Evolutionary conservation across 2,113 vertebrate genomes (phyloP).

Genomic region (Recurvirostra avosetta): DNA sequence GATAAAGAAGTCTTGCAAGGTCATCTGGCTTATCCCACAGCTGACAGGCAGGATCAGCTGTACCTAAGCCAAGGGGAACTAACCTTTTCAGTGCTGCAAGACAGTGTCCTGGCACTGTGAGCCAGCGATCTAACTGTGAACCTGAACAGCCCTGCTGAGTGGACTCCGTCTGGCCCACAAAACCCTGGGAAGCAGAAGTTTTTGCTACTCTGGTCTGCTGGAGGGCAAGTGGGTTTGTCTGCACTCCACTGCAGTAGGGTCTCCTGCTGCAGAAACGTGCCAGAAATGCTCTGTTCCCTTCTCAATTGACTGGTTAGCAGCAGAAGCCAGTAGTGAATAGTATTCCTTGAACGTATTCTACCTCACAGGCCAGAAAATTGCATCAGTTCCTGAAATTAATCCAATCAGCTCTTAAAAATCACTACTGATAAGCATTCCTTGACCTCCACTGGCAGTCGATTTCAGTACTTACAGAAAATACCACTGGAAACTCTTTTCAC

Average conservation of each 20-base stretch:
- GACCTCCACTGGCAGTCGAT: not conserved
- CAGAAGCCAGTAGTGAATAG: not conserved
- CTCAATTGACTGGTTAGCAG: not conserved
- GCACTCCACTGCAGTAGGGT: not conserved
- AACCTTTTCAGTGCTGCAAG: not conserved
- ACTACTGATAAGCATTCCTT: not conserved
- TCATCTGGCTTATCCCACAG: not conserved
- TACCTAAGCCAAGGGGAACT: not conserved
- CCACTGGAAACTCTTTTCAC: not conserved
- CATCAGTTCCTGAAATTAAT: not conserved
- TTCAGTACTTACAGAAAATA: not conserved
- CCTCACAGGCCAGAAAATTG: not conserved
- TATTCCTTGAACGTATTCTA: not conserved
- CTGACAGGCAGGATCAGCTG: not conserved
- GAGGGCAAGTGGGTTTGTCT: not conserved
- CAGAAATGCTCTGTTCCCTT: not conserved
- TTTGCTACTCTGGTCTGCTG: not conserved
- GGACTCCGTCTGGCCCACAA: not conserved
- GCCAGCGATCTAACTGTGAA: not conserved
- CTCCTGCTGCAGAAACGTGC: not conserved
- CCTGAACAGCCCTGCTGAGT: not conserved
- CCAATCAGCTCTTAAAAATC: not conserved
- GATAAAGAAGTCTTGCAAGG: not conserved
- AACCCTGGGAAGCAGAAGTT: not conserved
- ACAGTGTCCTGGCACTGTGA: not conserved